Evolutionary conservation across 2,888 invertebrate species (phyloP).

Genomic region (Athrips mouffetella): DNA sequence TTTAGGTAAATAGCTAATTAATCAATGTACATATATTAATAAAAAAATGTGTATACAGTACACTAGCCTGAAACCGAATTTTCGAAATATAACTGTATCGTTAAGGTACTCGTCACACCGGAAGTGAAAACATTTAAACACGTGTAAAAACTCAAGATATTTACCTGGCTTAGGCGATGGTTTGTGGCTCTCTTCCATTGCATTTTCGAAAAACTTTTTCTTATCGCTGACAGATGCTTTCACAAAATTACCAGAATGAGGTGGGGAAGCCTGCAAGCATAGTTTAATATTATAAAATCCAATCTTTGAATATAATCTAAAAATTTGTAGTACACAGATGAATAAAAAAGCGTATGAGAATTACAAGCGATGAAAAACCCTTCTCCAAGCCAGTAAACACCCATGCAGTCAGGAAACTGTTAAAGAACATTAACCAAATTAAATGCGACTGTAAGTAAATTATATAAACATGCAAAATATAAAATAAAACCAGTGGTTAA

Average conservation of each 20-base stretch:
- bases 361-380: conserved; percentile 66
- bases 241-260: conserved; percentile 84
- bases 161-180: conserved; percentile 90
- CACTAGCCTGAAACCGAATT: too few species aligned
- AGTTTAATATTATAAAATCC: conserved; percentile 20
- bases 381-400: conserved; percentile 60
- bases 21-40: too few species aligned
- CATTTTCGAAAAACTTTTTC: conserved; percentile 96
- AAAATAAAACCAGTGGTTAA: conserved; percentile 66
- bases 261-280: conserved; percentile 77
- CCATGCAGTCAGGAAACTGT: conserved; percentile 67
- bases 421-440: conserved; percentile 44
- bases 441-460: conserved; percentile 49
- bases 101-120: too few species aligned
- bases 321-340: conserved; percentile 18
- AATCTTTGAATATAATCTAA: conserved; percentile 10
- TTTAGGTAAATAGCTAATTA: too few species aligned
- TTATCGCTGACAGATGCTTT: conserved; percentile 95
- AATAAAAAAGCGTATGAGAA: conserved; percentile 68
- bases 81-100: too few species aligned
- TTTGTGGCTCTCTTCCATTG: conserved; percentile 94
- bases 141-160: too few species aligned
- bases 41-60: not conserved
- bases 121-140: too few species aligned
- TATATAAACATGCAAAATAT: conserved; percentile 71